Evolutionary conservation across 2,797 vertebrate genomes (phyloP).

Genomic region (Fratercula arctica): DNA sequence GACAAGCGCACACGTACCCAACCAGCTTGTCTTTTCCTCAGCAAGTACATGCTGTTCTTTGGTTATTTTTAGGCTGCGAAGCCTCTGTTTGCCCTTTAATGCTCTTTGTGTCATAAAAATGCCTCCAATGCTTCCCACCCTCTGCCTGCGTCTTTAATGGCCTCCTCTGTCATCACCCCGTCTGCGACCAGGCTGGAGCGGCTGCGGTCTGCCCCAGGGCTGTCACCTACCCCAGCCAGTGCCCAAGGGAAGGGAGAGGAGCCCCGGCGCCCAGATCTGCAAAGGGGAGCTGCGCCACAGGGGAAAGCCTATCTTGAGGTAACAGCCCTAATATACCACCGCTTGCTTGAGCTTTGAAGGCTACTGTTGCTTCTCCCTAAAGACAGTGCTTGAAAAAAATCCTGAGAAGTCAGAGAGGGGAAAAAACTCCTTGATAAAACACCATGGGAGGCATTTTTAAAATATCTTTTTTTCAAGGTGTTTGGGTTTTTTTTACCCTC

Average conservation of each 20-base stretch:
- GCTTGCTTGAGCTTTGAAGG: not conserved
- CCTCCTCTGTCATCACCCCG: not conserved
- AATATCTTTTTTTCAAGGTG: not conserved
- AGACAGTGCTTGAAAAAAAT: not conserved
- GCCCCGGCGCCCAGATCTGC: no score
- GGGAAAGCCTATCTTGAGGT: not conserved
- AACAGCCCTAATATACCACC: not conserved
- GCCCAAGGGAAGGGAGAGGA: not conserved
- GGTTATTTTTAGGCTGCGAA: not conserved
- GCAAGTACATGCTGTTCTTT: not conserved
- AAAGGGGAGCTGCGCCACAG: accelerated
- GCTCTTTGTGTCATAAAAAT: not conserved
- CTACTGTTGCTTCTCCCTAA: not conserved
- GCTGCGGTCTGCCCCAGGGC: not conserved
- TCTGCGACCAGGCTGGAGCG: accelerated
- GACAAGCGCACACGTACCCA: not conserved
- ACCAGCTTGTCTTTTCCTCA: not conserved
- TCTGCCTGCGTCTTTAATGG: not conserved
- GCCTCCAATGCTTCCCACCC: not conserved
- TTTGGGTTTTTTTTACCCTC: not conserved
- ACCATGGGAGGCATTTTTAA: accelerated
- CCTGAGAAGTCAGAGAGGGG: not conserved
- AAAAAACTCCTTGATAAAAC: not conserved
- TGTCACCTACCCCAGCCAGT: not conserved
- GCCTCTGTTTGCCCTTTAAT: not conserved